Evolutionary conservation across 2,888 invertebrate species (phyloP), one percentile per base, ranked within the genome.

Genomic region (Tethea ocularis): DNA sequence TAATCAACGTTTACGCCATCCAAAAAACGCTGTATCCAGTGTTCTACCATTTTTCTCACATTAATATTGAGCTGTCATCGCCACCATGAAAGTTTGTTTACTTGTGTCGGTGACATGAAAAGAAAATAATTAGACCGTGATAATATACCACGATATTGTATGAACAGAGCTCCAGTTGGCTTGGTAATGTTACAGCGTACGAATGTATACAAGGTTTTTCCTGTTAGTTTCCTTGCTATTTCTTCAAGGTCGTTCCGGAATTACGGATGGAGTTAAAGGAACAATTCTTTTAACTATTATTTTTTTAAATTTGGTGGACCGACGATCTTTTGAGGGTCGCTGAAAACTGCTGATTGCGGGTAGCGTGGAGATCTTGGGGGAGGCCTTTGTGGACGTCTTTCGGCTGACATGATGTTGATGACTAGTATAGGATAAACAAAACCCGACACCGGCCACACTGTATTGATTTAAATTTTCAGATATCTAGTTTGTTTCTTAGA

Each of bases 91-190:
- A 20, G 46, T 41, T 41, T 46, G 46, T 46, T 46, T 46, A 17
- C 46, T 46, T 46, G 46, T 46, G 46, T 46, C 20, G 46, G 46
- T 46, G 10, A 46, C 46, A 46, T 46, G n/a, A 46, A 46, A 41
- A 10, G 46, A 46, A 46, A 46, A 20, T 46, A 46, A 46, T 46
- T 46, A 46, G 46, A 46, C 46, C 46, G 46, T 46, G 46, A 46
- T n/a, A n/a, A 46, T 6, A 46, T 20, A 20, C 20, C 20, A n/a
- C 20, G n/a, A 46, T n/a, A 46, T 33, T 33, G 33, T 46, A 20
- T 10, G 17, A 20, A 8, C 41, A 4, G 17, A 2, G 46, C 20
- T 20, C 46, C 46, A 20, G 2, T 20, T n/a, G 46, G 7, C 46
- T n/a, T 8, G 38, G 6, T n/a, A 7, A 20, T 20, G 15, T 46